Base-by-base conservation (phyloP, 2,113 vertebrate genomes). In the Oncorhynchus nerka region DNA sequence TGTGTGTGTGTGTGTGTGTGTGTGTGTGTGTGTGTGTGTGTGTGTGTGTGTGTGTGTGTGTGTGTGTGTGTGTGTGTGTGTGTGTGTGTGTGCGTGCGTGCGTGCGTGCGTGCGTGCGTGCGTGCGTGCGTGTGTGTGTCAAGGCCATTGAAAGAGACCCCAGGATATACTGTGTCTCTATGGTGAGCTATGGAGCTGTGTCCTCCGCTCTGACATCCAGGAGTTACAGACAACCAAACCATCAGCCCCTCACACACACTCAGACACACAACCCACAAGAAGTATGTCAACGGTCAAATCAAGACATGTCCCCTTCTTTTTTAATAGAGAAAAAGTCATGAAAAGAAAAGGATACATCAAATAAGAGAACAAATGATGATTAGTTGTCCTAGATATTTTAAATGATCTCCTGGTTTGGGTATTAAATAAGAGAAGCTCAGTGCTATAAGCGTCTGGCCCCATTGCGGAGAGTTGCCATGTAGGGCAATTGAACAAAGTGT, bases 171-270 rank as follows among this genome's bases (percentile, higher is more conserved):
- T 84, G 69, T 76, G 81, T 88, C 83, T 84, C 86, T 83, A 30
- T 79, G 83, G 86, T 90, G 84, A 83, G 79, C 84, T 81, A 87
- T 77, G 86, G 87, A 89, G 89, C 89, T 91, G 89, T 89, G 89
- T 86, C 88, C 86, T 85, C 39, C 2, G 39, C 79, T 84, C 75
- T 61, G 51, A 79, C 82, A 24, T 83, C 84, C 84, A 71, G 71
- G 80, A 85, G 39, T 24, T 22, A 70, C 39, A 48, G 2, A 70
- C 34, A 34, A 68, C 30, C 66, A 34, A 67, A 30, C 4, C 15
- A 67, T 32, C 26, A 12, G 24, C 20, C 71, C 68, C 24, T 61
- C 68, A 77, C 80, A 70, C 71, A 73, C 68, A 72, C 55, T 72
- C 11, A 66, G n/a, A 51, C 65, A 66, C 55, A 70, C 67, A 68